Base-by-base conservation (phyloP, 2,113 vertebrate species). In the Eurystomus gularis region DNA sequence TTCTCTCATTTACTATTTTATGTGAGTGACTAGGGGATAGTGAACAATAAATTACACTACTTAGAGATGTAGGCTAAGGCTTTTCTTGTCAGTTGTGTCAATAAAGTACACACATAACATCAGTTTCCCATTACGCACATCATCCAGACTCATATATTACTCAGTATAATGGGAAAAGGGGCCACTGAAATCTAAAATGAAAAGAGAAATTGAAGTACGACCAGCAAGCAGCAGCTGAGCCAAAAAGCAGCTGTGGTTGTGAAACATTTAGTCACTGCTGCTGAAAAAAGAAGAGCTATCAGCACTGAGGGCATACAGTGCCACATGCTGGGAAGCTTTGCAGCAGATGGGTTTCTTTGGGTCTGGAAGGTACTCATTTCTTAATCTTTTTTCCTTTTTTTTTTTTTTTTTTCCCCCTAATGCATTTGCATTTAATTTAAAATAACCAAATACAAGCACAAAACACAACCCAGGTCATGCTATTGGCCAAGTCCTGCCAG, bases 161-260 rank as follows among this genome's bases (percentile, higher is more conserved):
- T 96, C 96, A 95, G 93, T 91, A 93, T 92, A 97, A 98, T 97
- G 96, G 97, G 89, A 97, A 96, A 97, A 96, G 86, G 48, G 93
- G 79, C 88, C 86, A 95, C 66, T 69, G 94, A 93, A 96, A 97
- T 94, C 92, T 97, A 93, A 97, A 97, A 98, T 94, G 90, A 97
- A 97, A 97, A 97, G 96, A 97, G 94, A 97, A 97, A 98, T 97
- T 98, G 97, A 98, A 98, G 96, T 86, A 87, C 82, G 95, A 96
- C 88, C 64, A 90, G 62, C 29, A 7, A 95, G 89, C 25, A 94
- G 86, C 89, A 97, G 90, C 92, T 89, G 96, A 97, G 90, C 76
- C 85, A 95, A 94, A 92, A 86, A 96, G 79, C 86, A 96, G 88
- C 82, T 92, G 79, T 77, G 70, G 37, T 49, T 84, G 66, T 84